phyloP scores from a whole-genome alignment of 2,113 vertebrate genomes.

The Ancistrus triradiatus region DNA sequence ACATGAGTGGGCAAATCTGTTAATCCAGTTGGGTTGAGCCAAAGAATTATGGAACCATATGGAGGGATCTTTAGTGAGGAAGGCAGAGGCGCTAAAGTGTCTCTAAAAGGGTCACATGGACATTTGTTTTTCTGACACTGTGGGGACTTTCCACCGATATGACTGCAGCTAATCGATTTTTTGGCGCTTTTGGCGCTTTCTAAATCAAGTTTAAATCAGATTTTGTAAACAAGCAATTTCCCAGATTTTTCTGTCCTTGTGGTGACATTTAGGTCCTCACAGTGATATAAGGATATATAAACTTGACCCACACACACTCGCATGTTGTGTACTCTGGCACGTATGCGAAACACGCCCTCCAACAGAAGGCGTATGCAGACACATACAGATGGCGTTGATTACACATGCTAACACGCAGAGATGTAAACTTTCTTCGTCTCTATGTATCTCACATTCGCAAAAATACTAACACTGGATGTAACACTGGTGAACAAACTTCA shows the following conservation, averaged over 20 bases:
- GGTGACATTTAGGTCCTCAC: no score
- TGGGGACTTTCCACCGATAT: no score
- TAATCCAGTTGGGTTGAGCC: conserved; percentile 55
- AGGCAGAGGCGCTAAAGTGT: conserved; percentile 26
- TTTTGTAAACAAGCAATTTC: no score
- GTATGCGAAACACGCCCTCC: conserved; percentile 19
- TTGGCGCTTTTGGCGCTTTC: no score
- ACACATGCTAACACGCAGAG: conserved; percentile 27
- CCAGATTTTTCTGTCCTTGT: no score
- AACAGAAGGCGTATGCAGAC: conserved; percentile 15
- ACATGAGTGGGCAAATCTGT: conserved; percentile 51
- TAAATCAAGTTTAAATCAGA: no score
- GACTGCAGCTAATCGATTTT: no score
- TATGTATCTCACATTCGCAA: conserved; percentile 3
- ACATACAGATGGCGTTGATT: conserved; percentile 31
- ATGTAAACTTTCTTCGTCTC: conserved; percentile 13
- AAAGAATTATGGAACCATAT: conserved; percentile 52
- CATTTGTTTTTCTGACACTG: no score
- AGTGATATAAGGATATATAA: conserved; percentile 20
- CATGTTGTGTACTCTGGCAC: not conserved
- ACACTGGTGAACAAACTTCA: not conserved
- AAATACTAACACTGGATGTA: not conserved
- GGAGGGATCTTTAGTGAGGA: conserved; percentile 39
- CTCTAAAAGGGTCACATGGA: conserved; percentile 19
- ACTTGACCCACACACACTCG: conserved; percentile 28